These are phyloP conservation scores for Catocala sponsa DNA, from an alignment of 2,888 invertebrate genomes.

Conservation along the genomic window DNA sequence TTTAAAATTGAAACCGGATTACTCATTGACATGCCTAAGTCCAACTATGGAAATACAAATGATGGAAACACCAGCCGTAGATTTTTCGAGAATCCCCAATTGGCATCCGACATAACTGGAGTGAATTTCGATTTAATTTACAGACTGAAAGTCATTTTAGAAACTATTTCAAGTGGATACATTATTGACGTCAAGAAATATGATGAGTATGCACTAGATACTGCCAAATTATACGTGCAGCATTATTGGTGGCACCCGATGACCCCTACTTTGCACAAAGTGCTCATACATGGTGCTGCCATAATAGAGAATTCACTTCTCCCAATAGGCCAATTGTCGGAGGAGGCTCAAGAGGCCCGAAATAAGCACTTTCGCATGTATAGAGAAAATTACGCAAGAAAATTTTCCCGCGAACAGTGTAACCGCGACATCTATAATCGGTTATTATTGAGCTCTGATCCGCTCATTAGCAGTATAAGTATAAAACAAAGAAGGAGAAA, in stretches of 20 bases:
- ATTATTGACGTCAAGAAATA: constrained; percentile 11
- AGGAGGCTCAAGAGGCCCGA: neutral
- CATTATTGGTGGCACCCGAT: constrained; percentile 15
- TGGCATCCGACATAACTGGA: constrained; percentile 50
- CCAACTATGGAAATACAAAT: constrained; percentile 5
- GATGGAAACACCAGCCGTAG: constrained; percentile 5
- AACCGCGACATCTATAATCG: neutral
- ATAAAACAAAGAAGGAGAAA: no score
- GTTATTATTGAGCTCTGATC: neutral
- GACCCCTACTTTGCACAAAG: constrained; percentile 12
- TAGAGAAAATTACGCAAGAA: neutral
- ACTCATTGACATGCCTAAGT: constrained; percentile 3
- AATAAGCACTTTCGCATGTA: neutral
- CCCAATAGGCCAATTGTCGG: neutral
- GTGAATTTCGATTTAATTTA: constrained; percentile 31
- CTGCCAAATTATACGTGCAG: constrained; percentile 13
- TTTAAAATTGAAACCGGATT: constrained; percentile 5
- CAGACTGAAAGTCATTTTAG: constrained; percentile 21
- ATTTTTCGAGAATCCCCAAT: constrained; percentile 18
- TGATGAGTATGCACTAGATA: constrained; percentile 13
- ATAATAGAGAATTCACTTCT: neutral
- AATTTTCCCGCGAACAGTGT: neutral
- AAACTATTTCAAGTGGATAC: constrained; percentile 13
- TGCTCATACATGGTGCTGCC: constrained; percentile 8
- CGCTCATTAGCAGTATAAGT: neutral